These are phyloP conservation scores for Calyptommatus sinebrachiatus DNA, from an alignment of 2,113 vertebrate genomes.

Conservation along the genomic window DNA sequence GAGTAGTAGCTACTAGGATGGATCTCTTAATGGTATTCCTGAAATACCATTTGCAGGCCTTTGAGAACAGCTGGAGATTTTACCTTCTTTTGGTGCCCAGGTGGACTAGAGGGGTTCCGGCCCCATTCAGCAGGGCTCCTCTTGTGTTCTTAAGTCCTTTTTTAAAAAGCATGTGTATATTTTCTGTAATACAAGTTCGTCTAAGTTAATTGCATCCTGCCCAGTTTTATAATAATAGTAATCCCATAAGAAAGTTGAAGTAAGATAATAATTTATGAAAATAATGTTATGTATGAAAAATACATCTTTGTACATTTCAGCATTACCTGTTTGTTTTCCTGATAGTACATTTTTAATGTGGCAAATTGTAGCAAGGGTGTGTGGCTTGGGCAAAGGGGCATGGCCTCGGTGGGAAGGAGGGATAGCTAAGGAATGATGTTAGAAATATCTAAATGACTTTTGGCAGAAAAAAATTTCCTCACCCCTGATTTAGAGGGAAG, in stretches of 20 bases:
- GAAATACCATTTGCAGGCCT: no score
- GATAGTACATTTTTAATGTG: background rate
- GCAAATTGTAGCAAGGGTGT: background rate
- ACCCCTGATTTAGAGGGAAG: background rate
- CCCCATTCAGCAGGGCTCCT: no score
- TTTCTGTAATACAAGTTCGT: rapidly evolving
- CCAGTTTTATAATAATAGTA: background rate
- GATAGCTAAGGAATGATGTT: no score
- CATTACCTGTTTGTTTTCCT: no score
- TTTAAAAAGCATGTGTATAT: rapidly evolving
- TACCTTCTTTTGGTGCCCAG: no score
- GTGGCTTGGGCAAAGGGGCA: background rate
- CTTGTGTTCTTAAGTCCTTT: background rate
- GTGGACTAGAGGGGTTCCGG: no score
- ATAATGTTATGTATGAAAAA: background rate
- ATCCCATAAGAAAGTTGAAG: background rate
- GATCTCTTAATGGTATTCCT: no score
- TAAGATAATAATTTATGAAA: rapidly evolving
- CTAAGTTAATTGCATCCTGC: background rate
- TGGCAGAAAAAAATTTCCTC: no score
- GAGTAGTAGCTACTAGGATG: no score
- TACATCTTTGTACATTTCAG: no score
- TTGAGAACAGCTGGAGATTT: no score
- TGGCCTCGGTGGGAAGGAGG: background rate
- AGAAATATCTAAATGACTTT: no score